These are phyloP conservation scores for Pogonocichla stellata DNA, from an alignment of 2,113 vertebrate genomes.

Conservation along the genomic window DNA sequence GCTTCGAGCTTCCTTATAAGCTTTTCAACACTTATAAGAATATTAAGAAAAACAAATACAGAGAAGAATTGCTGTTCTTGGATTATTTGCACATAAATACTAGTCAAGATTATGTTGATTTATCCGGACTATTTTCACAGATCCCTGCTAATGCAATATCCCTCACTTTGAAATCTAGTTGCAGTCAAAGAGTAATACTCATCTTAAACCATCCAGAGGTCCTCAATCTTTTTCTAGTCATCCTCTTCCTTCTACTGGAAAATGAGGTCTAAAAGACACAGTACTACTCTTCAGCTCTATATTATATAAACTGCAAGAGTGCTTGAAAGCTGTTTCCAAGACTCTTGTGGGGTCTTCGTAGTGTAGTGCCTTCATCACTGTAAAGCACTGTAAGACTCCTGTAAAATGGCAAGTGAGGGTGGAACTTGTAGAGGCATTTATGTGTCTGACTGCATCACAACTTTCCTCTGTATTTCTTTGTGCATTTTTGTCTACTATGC, in stretches of 20 bases:
- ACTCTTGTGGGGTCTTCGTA: neutral
- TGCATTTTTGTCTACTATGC: neutral
- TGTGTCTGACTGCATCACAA: neutral
- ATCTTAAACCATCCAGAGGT: neutral
- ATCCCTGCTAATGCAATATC: neutral
- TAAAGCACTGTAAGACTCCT: neutral
- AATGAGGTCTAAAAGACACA: neutral
- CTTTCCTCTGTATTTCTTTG: neutral
- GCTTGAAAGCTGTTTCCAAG: neutral
- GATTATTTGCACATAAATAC: neutral
- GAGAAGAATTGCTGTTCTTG: neutral
- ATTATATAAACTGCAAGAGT: neutral
- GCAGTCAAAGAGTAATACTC: neutral
- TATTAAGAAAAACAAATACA: neutral
- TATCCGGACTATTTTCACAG: neutral
- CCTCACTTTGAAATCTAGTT: neutral
- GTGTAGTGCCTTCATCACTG: neutral
- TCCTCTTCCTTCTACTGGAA: neutral
- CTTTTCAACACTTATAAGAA: neutral
- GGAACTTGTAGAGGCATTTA: neutral
- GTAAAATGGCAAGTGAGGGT: neutral
- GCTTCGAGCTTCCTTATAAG: neutral
- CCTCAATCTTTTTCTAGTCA: neutral
- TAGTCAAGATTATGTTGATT: neutral
- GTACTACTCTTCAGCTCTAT: neutral